phyloP scores from a whole-genome alignment of 53 echinoderm and acorn worm species.

The Hippasteria phrygiana region DNA sequence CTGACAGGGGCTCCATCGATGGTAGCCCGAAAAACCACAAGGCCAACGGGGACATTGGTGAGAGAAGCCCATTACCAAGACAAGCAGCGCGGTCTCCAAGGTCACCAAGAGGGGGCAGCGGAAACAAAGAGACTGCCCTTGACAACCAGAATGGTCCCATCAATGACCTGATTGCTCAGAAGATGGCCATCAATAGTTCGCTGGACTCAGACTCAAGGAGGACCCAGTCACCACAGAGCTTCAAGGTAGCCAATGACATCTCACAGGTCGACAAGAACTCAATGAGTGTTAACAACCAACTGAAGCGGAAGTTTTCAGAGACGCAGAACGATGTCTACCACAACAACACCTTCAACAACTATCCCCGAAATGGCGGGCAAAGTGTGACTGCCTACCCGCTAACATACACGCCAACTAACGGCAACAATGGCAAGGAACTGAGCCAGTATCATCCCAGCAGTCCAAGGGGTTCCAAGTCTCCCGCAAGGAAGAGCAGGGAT shows the following conservation, averaged over 20 bases:
- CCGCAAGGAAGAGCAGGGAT: constrained; percentile 30
- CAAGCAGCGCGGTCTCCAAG: constrained; percentile 5
- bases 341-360: constrained; percentile 53
- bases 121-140: constrained; percentile 16
- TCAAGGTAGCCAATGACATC: constrained; percentile 38
- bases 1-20: background rate
- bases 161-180: background rate
- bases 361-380: constrained; percentile 51
- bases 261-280: constrained; percentile 56
- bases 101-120: background rate
- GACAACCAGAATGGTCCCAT: constrained; percentile 45
- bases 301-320: constrained; percentile 54
- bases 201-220: constrained; percentile 9
- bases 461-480: constrained; percentile 54
- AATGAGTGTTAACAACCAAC: constrained; percentile 61
- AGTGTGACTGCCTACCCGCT: constrained; percentile 43
- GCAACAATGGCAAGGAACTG: constrained; percentile 13
- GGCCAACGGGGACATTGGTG: constrained; percentile 32
- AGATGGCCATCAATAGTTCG: constrained; percentile 22
- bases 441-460: constrained; percentile 40
- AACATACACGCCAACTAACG: constrained; percentile 43
- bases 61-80: background rate
- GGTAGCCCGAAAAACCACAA: constrained; percentile 8
- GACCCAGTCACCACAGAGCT: constrained; percentile 42
- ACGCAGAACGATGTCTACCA: constrained; percentile 51